Conservation (phyloP, 2,888 invertebrate genomes). For the Hyposoter dolosus region DNA sequence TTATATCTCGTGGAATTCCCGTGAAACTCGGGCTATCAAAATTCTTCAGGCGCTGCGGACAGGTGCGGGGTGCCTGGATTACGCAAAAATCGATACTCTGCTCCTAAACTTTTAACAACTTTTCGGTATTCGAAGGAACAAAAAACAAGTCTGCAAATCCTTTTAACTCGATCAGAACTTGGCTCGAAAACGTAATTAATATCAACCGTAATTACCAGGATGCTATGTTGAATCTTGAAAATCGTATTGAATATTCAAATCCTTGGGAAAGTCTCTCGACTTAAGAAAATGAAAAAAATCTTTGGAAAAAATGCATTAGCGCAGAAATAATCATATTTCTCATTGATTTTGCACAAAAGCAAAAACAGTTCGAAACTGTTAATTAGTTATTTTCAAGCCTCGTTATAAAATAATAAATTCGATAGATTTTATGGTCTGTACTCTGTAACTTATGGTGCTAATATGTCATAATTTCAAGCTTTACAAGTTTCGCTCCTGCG, state of each 20-base stretch:
- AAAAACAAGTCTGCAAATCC: neutral
- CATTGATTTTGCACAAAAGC: too few relatives aligned
- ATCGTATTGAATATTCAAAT: neutral
- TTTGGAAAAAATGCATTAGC: neutral
- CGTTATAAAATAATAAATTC: too few relatives aligned
- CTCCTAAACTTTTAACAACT: neutral
- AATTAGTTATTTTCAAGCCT: too few relatives aligned
- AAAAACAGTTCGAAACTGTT: too few relatives aligned
- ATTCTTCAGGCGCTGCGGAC: neutral
- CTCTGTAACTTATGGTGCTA: too few relatives aligned
- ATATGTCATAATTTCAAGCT: too few relatives aligned
- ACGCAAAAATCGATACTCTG: neutral
- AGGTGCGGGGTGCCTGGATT: neutral
- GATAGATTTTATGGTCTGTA: too few relatives aligned
- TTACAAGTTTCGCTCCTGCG: too few relatives aligned
- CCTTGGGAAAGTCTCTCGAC: neutral
- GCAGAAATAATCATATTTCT: too few relatives aligned
- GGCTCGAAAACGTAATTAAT: neutral
- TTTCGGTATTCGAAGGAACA: neutral
- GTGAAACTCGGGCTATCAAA: neutral
- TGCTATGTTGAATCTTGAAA: neutral
- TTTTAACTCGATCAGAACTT: neutral
- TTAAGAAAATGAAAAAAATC: neutral
- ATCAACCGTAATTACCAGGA: neutral
- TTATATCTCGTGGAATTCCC: neutral